phyloP scores from a whole-genome alignment of 2,888 invertebrate species.

The Limnephilus lunatus region DNA sequence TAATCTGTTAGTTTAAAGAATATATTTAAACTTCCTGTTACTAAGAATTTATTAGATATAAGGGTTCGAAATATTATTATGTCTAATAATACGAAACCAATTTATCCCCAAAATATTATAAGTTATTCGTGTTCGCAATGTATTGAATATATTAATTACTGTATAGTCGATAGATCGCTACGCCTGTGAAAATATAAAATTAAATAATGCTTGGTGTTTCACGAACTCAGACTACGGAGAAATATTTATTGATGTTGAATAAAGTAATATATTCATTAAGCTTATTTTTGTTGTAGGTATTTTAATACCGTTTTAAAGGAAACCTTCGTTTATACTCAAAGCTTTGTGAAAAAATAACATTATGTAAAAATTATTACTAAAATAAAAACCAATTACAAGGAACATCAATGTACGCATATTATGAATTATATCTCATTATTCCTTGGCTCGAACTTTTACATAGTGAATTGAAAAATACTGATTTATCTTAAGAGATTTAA shows the following conservation, averaged over 20 bases:
- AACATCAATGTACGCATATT: background rate
- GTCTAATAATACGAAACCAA: background rate
- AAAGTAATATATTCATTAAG: background rate
- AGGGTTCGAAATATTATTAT: background rate
- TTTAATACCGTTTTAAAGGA: conserved; percentile 9
- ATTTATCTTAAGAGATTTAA: background rate
- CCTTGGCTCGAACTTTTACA: background rate
- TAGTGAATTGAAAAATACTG: background rate
- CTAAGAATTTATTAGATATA: background rate
- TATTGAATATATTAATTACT: background rate
- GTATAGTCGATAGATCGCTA: background rate
- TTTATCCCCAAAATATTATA: background rate
- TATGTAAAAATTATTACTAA: conserved; percentile 19
- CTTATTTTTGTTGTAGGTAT: conserved; percentile 15
- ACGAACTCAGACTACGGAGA: background rate
- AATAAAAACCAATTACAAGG: conserved; percentile 11
- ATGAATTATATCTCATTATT: conserved; percentile 3
- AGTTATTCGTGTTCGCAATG: background rate
- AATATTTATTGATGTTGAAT: conserved; percentile 19
- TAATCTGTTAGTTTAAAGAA: background rate
- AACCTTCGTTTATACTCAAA: conserved; percentile 25
- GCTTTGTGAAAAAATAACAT: conserved; percentile 15
- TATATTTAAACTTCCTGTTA: background rate
- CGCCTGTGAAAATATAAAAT: background rate
- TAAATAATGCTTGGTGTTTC: background rate